phyloP scores from a whole-genome alignment of 1,140 invertebrate genomes.

The Habropoda laboriosa region DNA sequence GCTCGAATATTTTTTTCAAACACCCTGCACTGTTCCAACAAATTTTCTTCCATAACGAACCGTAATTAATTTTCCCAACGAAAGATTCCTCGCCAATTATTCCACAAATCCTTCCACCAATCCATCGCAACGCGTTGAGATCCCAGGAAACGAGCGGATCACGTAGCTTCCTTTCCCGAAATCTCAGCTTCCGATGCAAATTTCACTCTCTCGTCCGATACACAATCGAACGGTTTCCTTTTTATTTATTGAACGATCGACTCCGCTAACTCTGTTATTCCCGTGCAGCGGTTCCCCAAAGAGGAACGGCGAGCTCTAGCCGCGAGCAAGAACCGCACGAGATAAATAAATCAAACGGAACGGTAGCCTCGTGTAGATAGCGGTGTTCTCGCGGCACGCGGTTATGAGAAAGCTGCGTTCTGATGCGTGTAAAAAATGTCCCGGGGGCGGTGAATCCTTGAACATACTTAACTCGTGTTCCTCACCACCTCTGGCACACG shows the following conservation, averaged over 20 bases:
- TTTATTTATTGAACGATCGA: slow-evolving; percentile 39
- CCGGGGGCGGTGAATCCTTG: slow-evolving; percentile 53
- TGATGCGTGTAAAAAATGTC: slow-evolving; percentile 34
- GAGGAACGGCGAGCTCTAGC: background rate
- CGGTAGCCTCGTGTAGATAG: background rate
- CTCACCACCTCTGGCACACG: slow-evolving; percentile 8
- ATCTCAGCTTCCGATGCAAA: background rate
- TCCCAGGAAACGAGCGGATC: too few relatives aligned
- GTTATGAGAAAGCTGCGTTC: slow-evolving; percentile 37
- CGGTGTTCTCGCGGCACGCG: background rate
- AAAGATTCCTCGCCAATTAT: too few relatives aligned
- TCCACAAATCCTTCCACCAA: too few relatives aligned
- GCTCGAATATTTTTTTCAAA: too few relatives aligned
- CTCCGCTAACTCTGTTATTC: slow-evolving; percentile 16
- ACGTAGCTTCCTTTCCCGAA: background rate
- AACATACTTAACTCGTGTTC: slow-evolving; percentile 60
- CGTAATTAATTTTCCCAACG: too few relatives aligned
- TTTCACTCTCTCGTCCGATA: background rate
- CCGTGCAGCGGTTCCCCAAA: background rate
- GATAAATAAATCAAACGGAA: slow-evolving; percentile 44
- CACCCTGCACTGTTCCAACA: too few relatives aligned
- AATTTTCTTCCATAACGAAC: too few relatives aligned
- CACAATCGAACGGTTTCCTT: background rate
- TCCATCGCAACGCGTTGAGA: too few relatives aligned
- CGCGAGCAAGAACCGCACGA: background rate